Percentiles rank a stretch among this genome's conserved stretches.
Evolutionary conservation across 1,140 invertebrate genomes (phyloP).

Genomic region (Aplysia californica): DNA sequence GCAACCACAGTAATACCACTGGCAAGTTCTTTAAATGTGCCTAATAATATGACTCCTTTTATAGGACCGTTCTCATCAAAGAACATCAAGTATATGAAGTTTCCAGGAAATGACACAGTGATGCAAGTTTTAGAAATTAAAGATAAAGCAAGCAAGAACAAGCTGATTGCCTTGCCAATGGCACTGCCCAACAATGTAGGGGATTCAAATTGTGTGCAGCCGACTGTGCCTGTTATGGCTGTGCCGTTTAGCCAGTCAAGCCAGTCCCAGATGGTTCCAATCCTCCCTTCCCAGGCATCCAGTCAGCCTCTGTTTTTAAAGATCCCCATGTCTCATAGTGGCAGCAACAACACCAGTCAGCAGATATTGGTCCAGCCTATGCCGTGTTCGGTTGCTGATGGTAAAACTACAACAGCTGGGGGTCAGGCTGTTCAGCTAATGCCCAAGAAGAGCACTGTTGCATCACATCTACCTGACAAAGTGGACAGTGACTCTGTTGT

Average conservation of each 20-base stretch:
- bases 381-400: not conserved
- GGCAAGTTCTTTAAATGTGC: not conserved
- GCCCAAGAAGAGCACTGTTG: not conserved
- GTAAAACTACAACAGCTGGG: not conserved
- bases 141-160: not conserved
- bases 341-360: not conserved
- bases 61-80: not conserved
- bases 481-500: not conserved
- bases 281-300: not conserved
- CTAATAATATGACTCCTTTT: not conserved
- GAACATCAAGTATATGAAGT: constrained; percentile 3
- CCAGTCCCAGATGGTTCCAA: not conserved
- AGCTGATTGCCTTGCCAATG: constrained; percentile 14
- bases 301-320: not conserved
- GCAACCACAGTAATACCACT: not conserved
- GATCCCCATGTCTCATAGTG: not conserved
- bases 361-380: not conserved
- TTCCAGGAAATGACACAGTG: not conserved
- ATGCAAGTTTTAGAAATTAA: not conserved
- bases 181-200: not conserved
- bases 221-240: not conserved
- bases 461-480: not conserved
- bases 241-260: constrained; percentile 6
- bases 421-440: not conserved
- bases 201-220: not conserved